Evolutionary conservation across 2,888 invertebrate genomes (phyloP), one percentile per base, ranked within the genome.

Genomic region (Catocala sponsa): DNA sequence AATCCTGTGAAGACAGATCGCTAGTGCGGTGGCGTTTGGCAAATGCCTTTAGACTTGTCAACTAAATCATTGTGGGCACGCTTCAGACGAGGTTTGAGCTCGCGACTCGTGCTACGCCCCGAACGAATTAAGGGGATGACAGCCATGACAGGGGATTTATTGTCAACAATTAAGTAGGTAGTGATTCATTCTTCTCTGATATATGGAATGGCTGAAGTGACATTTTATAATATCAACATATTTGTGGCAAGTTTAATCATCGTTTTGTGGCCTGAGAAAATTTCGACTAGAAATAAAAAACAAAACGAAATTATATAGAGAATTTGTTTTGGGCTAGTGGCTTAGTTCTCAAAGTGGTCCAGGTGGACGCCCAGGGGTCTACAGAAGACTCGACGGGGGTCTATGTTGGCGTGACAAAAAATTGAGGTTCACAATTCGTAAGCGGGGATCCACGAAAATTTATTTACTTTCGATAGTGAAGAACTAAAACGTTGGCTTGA

Each of bases 81-180:
- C 51, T 65, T 60, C 47, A 46, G 32, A 41, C 25, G 35, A 9
- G 55, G 56, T 59, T 68, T 61, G 54, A 68, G 35, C 35, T 6
- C 35, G 7, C 6, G 72, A 74, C 82, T 82, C 84, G 81, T 85
- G 87, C 82, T 78, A 72, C 65, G 79, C 76, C 80, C 77, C 74
- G 68, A 76, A 85, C 72, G 88, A 85, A 91, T 92, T 91, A 89
- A 75, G 78, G 81, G 84, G 88, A 86, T 92, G 93, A 93, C 92
- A 91, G 81, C 81, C 80, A 82, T 84, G 93, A 91, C 93, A 88
- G 88, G 79, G 77, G 81, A 93, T 91, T 88, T 85, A 94, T 93
- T 75, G 88, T 85, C 72, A 85, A 87, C 91, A 91, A 92, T 91
- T 90, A 90, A 82, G 10, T 46, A 13, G 81, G 10, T 46, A 13